Base-by-base conservation (phyloP, 2,113 vertebrate genomes). In the Centropristis striata region DNA sequence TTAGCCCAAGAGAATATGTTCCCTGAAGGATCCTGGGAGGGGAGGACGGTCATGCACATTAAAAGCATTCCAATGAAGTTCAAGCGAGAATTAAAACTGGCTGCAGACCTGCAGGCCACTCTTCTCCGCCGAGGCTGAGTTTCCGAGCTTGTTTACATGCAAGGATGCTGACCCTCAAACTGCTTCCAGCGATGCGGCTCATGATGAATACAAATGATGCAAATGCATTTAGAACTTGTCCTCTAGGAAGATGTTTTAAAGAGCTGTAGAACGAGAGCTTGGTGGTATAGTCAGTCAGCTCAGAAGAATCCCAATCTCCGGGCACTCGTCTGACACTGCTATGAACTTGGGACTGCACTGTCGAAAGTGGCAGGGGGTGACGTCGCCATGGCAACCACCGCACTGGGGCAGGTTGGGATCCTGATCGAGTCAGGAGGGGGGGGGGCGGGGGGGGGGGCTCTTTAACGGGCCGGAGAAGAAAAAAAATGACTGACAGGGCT, bases 71-170 rank as follows among this genome's bases (percentile, higher is more conserved):
- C 66, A 64, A 10, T 46, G 16, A 85, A 51, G 64, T 79, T 90
- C 25, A 70, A 81, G 69, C 2, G 42, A 71, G 70, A 78, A 77
- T 55, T 27, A 13, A 74, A 64, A 54, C 44, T 80, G 75, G 20
- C 71, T 53, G 49, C 42, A 23, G 60, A 87, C 72, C 81, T 63
- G 46, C 51, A 49, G 71, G 67, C 76, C 21, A 18, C 46, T 71
- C 47, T 42, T 70, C 59, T 59, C 47, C 39, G 59, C 60, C 10
- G 25, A 82, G 65, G 63, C 74, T 13, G 11, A 25, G 32, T 49
- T 80, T 84, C 47, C 7, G 23, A 63, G 70, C 77, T 78, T 72
- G 78, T 92, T 91, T 81, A 86, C 86, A 84, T 87, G 77, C 78
- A 76, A 37, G 28, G 75, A 85, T 78, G 66, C 80, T 82, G 88